Evolutionary conservation across 2,888 invertebrate genomes (phyloP), one percentile per base, ranked within the genome.

Genomic region (Spilarctia lutea): DNA sequence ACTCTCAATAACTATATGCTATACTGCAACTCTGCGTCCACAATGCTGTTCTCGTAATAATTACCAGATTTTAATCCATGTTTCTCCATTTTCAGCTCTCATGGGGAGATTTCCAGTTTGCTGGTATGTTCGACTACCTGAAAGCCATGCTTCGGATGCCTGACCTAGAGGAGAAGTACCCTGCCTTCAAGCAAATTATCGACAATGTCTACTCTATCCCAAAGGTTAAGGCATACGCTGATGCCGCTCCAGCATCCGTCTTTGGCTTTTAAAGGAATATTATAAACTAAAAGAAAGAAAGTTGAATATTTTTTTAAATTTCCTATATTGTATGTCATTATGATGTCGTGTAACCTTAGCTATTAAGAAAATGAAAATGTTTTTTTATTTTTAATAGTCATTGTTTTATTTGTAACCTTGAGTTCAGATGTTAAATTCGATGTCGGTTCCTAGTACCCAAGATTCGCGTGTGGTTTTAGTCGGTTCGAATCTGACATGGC

Each of bases 171-270:
- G 85, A 90, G 70, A 89, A 90, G 75, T 91, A 92, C 79, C 94
- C 94, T 0, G 87, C 86, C 16, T 79, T 95, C 83, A 89, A 91
- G 82, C 91, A 92, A 52, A 72, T 94, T 33, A 72, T 83, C 0
- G 86, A 92, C 3, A 89, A 86, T 45, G 90, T 95, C 0, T 83
- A 83, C 7, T 80, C 89, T 18, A 76, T 86, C 65, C 92, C 93
- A 0, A 90, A 91, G 11, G 86, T 96, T 45, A 94, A 94, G 79
- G 90, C 91, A 18, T 95, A 92, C 79, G 83, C 92, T 1, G 92
- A 90, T 11, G 79, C 87, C 7, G 89, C 90, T 10, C 89, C 81
- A 1, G 68, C 30, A 0, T 18, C 82, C 0, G 77, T 72, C 0
- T 82, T 82, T 60, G 63, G 71, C 20, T 71, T 71, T 63, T 71